phyloP scores from a whole-genome alignment of 2,888 invertebrate genomes.

The Caenorhabditis wallacei region DNA sequence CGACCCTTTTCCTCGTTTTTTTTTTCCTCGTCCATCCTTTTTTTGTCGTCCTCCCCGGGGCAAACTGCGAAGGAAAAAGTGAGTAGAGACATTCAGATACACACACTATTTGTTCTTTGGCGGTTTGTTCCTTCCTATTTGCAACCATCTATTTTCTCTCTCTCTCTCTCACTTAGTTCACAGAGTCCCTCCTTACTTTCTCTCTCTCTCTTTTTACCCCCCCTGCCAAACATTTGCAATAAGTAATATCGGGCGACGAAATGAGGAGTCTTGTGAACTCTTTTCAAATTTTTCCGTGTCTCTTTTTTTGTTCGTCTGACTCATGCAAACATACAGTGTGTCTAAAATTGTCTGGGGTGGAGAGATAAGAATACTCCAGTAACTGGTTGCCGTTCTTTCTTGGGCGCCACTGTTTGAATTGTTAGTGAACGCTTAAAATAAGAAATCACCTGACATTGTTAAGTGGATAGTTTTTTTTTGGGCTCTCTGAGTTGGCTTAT shows the following conservation, averaged over 20 bases:
- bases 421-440: not conserved
- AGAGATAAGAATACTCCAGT: constrained; percentile 26
- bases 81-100: constrained; percentile 54
- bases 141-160: constrained; percentile 53
- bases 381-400: constrained; percentile 9
- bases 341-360: constrained; percentile 23
- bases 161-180: constrained; percentile 19
- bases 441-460: constrained; percentile 11
- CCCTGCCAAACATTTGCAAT: constrained; percentile 54
- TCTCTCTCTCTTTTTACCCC: too few relatives aligned
- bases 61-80: constrained; percentile 42
- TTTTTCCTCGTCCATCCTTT: too few relatives aligned
- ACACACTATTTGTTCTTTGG: constrained; percentile 63
- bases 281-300: constrained; percentile 11
- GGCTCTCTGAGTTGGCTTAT: not conserved
- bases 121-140: constrained; percentile 65
- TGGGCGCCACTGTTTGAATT: constrained; percentile 7
- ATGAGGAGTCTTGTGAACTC: constrained; percentile 32
- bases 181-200: constrained; percentile 18
- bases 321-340: constrained; percentile 29
- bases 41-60: constrained; percentile 56
- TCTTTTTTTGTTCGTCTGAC: constrained; percentile 19
- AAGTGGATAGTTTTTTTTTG: not conserved
- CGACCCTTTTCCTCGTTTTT: constrained; percentile 37
- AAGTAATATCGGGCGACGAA: constrained; percentile 50